Percentiles rank a stretch among this genome's conserved stretches.
phyloP scores from a whole-genome alignment of 2,888 invertebrate genomes.

The Acrocyrtus sp. region DNA sequence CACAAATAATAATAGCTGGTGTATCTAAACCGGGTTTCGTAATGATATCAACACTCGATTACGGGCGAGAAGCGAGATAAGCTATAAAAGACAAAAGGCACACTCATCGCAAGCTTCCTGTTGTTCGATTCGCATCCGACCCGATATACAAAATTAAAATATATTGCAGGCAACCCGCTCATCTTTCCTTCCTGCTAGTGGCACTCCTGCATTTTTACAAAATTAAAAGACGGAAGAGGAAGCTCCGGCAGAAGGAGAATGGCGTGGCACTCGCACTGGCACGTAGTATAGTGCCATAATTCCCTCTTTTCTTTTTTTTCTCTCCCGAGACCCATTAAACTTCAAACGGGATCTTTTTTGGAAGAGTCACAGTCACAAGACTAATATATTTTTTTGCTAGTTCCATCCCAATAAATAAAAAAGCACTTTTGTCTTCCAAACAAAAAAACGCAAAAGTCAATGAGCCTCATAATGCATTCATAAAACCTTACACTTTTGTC shows the following conservation, averaged over 20 bases:
- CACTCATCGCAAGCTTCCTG: neutral
- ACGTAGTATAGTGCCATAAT: neutral
- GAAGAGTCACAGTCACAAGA: no score
- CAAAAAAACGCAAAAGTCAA: conserved; percentile 33
- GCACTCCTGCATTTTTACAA: no score
- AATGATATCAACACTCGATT: conserved; percentile 47
- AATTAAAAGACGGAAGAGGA: no score
- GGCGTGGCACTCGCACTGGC: neutral
- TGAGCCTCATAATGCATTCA: conserved; percentile 32
- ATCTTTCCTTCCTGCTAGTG: no score
- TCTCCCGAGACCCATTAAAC: conserved; percentile 45
- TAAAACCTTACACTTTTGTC: no score
- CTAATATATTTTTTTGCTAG: no score
- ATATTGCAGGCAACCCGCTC: no score
- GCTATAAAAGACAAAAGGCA: neutral
- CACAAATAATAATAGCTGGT: no score
- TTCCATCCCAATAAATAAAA: conserved; percentile 47
- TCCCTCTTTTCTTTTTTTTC: neutral
- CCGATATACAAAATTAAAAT: neutral
- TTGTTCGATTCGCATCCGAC: neutral
- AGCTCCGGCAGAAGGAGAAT: conserved; percentile 4
- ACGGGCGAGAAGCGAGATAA: neutral
- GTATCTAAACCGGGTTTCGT: no score
- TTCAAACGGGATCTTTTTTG: no score
- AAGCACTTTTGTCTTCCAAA: conserved; percentile 38